Conservation (phyloP, 2,113 vertebrate species). For the Nestor notabilis region DNA sequence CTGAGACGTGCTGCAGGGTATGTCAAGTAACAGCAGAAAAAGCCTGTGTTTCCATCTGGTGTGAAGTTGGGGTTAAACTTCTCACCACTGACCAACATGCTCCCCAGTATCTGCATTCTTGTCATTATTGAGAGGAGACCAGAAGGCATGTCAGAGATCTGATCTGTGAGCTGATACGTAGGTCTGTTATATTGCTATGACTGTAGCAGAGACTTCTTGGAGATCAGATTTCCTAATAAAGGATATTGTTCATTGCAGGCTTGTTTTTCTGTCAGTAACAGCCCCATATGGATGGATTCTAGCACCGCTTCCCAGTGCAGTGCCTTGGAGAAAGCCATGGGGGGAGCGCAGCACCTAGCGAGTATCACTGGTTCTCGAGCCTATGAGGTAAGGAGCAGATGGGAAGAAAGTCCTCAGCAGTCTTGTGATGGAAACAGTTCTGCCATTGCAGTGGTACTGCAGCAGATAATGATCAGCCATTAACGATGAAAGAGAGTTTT, state of each 20-base stretch:
- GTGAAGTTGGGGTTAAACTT: neutral
- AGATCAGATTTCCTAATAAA: neutral
- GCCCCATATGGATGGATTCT: constrained; percentile 96
- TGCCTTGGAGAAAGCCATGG: constrained; percentile 79
- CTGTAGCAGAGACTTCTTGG: neutral
- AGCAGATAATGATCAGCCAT: neutral
- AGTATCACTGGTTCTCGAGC: constrained; percentile 90
- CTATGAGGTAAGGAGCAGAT: constrained; percentile 83
- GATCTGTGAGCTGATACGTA: rapidly evolving
- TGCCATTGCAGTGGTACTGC: neutral
- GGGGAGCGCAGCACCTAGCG: constrained; percentile 83
- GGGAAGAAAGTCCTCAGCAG: neutral
- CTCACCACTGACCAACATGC: neutral
- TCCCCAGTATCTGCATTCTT: neutral
- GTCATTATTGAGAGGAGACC: neutral
- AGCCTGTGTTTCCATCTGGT: neutral
- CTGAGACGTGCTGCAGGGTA: neutral
- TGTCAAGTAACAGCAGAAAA: neutral
- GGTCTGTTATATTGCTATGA: neutral
- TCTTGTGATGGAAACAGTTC: neutral
- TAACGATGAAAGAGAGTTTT: neutral
- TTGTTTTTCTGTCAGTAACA: constrained; percentile 83
- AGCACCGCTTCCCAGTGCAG: constrained; percentile 85
- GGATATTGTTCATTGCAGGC: constrained; percentile 58
- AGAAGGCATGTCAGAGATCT: rapidly evolving